phyloP scores from a whole-genome alignment of 35 echinoderm and acorn worm species.

The Hemicentrotus pulcherrimus region DNA sequence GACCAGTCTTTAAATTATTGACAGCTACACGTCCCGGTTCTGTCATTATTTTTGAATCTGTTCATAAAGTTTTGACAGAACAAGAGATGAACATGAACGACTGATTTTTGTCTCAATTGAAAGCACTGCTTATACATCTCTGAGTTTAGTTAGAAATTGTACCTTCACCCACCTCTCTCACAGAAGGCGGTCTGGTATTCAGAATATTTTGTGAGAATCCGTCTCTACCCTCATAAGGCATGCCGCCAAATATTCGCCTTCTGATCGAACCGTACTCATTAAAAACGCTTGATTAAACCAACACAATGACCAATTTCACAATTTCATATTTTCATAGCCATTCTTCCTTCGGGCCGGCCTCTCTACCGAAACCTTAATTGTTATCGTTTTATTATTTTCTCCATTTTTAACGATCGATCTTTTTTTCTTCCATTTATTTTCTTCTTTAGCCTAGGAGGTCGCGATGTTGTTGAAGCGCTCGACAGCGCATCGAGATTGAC shows the following conservation, averaged over 20 bases:
- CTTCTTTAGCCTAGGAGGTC: conserved; percentile 15
- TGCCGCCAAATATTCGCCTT: background rate
- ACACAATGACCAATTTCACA: conserved; percentile 7
- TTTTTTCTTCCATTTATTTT: background rate
- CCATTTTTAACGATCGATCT: background rate
- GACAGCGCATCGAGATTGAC: conserved; percentile 12
- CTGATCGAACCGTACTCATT: conserved; percentile 18
- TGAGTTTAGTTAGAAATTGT: background rate
- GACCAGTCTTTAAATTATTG: background rate
- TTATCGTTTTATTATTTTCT: conserved; percentile 45
- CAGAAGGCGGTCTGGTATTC: background rate
- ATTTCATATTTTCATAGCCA: conserved; percentile 38
- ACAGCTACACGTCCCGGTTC: background rate
- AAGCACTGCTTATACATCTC: background rate
- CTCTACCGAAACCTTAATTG: conserved; percentile 4
- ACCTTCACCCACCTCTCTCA: background rate
- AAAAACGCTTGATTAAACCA: conserved; percentile 36
- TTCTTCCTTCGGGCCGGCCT: conserved; percentile 4
- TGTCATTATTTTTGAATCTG: background rate
- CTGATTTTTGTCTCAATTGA: too few relatives aligned
- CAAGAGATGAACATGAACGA: background rate
- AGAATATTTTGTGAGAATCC: background rate
- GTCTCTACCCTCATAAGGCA: background rate
- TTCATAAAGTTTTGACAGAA: background rate
- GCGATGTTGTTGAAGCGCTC: background rate